Evolutionary conservation across 2,888 invertebrate species (phyloP), one percentile per base, ranked within the genome.

Genomic region (Dicranocentrus wangi): DNA sequence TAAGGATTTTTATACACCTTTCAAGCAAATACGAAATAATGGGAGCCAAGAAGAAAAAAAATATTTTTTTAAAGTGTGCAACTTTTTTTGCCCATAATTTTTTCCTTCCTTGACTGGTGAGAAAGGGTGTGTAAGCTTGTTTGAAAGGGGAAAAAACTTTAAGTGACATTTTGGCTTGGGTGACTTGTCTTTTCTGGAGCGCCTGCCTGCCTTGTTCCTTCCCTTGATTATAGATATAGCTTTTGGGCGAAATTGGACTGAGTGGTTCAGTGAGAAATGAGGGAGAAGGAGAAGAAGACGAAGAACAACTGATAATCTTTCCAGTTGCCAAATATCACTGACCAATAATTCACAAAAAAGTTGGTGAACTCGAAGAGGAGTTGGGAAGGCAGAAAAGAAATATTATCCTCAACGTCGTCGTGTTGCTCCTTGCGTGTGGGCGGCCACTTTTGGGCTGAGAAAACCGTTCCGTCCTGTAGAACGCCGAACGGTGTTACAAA

Each of bases 11-110:
- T 25, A 55, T 25, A 53, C 51, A 51, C 42, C 23, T 32, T 55
- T n/a, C n/a, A n/a, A n/a, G n/a, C n/a, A 70, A 61, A 78, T 28
- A 43, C 66, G 28, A 61, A 71, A 63, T 71, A 42, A 71, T 60
- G 70, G 53, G 78, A 78, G 42, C 65, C 58, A 42, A 71, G 69
- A 77, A 69, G 69, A 77, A 78, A 78, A 78, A 78, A n/a, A n/a
- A n/a, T n/a, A n/a, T n/a, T n/a, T n/a, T n/a, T n/a, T n/a, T n/a
- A n/a, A n/a, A 78, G 61, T 78, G 78, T 78, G 43, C 70, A 78
- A 78, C 69, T 78, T 78, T 78, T 78, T 78, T 78, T 55, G 53
- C 77, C 78, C 65, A 78, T 78, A 78, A 78, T 78, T 78, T 78
- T 78, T 66, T 28, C 66, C 21, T 60, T 55, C 55, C 61, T 76